Conservation (phyloP, 2,113 vertebrate species). For the Natator depressus region DNA sequence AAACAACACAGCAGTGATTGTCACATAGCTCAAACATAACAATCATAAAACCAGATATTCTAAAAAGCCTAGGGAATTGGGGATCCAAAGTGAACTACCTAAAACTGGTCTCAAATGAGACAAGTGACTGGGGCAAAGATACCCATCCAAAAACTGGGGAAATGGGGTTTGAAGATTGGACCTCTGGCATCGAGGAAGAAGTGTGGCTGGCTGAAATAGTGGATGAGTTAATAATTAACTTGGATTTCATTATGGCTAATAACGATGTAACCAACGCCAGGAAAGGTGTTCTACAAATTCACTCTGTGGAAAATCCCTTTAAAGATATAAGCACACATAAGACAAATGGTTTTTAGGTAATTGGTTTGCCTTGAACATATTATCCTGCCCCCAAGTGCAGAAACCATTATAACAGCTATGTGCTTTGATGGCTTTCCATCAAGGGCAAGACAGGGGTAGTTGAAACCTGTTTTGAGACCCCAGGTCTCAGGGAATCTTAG, state of each 20-base stretch:
- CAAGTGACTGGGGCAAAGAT: neutral
- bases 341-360: neutral
- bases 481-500: neutral
- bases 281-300: neutral
- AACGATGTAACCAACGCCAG: neutral
- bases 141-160: neutral
- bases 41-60: neutral
- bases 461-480: neutral
- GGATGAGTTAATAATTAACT: neutral
- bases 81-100: neutral
- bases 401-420: neutral
- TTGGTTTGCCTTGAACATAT: neutral
- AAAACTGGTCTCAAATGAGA: neutral
- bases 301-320: neutral
- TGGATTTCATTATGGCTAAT: neutral
- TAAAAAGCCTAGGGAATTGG: neutral
- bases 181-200: neutral
- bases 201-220: neutral
- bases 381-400: neutral
- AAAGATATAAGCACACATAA: neutral
- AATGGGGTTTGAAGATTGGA: neutral
- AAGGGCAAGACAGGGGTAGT: neutral
- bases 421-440: neutral
- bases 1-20: neutral
- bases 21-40: neutral